A percentile compares a stretch with the other conserved stretches of the same genome.
These are phyloP conservation scores for Drosophila serrata DNA, from an alignment of 1,140 invertebrate genomes.

Conservation along the genomic window DNA sequence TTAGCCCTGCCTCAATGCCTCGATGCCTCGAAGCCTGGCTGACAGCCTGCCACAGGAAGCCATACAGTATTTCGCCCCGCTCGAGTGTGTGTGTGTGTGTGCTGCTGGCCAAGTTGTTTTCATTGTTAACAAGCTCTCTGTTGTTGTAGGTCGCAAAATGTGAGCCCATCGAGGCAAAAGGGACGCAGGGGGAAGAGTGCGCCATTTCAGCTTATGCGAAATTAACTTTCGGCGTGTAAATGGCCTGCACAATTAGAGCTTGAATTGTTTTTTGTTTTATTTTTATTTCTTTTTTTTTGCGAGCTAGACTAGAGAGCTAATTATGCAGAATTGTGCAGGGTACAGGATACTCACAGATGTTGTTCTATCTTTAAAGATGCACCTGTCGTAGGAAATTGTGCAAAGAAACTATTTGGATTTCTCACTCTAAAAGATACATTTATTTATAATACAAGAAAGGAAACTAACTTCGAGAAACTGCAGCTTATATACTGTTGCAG, in stretches of 20 bases:
- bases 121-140: constrained; percentile 80
- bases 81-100: constrained; percentile 29
- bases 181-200: constrained; percentile 5
- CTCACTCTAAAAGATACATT: too few species aligned
- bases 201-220: constrained; percentile 47
- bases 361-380: constrained; percentile 9
- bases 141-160: constrained; percentile 75
- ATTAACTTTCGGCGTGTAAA: constrained; percentile 61
- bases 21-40: constrained; percentile 59
- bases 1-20: constrained; percentile 47
- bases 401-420: neutral
- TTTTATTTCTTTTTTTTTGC: neutral
- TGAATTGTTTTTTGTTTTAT: constrained; percentile 27
- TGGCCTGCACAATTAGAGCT: constrained; percentile 52
- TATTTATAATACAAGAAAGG: too few species aligned
- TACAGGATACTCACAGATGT: constrained; percentile 20
- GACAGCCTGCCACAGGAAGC: constrained; percentile 82
- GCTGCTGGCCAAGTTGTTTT: constrained; percentile 74
- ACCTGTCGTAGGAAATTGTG: constrained; percentile 5
- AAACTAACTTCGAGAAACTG: too few species aligned
- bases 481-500: too few species aligned
- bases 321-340: constrained; percentile 19
- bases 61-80: constrained; percentile 70
- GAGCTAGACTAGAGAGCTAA: constrained; percentile 36
- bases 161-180: constrained; percentile 10